A percentile compares a stretch with the other conserved stretches of the same genome.
phyloP scores from a whole-genome alignment of 2,797 vertebrate genomes.

The Phyllotis vaccarum region DNA sequence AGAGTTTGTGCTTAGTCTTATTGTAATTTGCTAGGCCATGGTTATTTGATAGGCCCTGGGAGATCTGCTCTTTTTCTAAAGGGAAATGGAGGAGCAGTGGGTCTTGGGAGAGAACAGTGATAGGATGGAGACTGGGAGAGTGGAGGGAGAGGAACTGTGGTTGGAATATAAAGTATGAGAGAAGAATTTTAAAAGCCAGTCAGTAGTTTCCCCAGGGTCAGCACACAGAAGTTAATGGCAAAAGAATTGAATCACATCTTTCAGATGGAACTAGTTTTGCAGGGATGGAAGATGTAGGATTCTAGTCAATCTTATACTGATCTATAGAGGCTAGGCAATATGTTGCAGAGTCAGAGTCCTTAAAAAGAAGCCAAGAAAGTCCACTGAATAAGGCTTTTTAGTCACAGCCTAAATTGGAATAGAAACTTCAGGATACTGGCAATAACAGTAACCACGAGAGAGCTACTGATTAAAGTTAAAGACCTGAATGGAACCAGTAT shows the following conservation, averaged over 20 bases:
- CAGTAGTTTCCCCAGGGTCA: no score
- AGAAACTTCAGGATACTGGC: not conserved
- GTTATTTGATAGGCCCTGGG: not conserved
- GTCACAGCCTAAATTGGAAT: not conserved
- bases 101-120: not conserved
- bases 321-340: not conserved
- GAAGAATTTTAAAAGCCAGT: not conserved
- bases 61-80: not conserved
- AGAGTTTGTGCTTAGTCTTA: not conserved
- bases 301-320: not conserved
- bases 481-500: not conserved
- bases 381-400: not conserved
- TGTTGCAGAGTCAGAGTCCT: not conserved
- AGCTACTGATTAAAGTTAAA: not conserved
- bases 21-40: not conserved
- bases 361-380: not conserved
- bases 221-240: not conserved
- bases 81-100: not conserved
- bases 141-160: not conserved
- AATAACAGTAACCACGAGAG: not conserved
- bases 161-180: not conserved
- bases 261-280: not conserved
- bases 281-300: not conserved
- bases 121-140: not conserved
- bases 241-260: not conserved